Base-by-base conservation (phyloP, 2,797 vertebrate genomes). In the Tokudaia muenninki region DNA sequence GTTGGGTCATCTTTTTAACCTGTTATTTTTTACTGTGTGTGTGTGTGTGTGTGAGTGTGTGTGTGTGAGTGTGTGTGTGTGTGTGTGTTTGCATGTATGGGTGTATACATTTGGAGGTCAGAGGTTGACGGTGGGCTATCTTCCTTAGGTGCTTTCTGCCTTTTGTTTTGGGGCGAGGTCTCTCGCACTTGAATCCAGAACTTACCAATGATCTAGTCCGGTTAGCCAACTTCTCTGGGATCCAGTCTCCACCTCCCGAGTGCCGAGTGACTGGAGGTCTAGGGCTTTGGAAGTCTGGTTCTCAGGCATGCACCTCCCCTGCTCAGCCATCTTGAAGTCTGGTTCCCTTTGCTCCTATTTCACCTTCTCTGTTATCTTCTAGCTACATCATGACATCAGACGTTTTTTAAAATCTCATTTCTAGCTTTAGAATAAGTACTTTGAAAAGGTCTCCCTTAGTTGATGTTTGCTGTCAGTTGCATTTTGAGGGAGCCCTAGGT, bases 391-490 rank as follows among this genome's bases (percentile, higher is more conserved):
- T 44, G 59, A 13, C 41, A 67, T 22, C 41, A 50, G 82, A 17
- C 29, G 21, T 84, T 47, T 84, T 34, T 3, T 0, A 34, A 47
- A 34, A 5, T 47, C 37, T 67, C 47, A 16, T 86, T 47, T 65
- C 41, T 67, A 22, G 61, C 29, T 84, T 47, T 65, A 67, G 83
- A 57, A 7, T 57, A 57, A 87, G 67, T 41, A 26, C 14, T 91
- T 65, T 55, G 52, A 67, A 57, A 5, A 41, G 11, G 37, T 31
- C 22, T 24, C 74, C 37, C n/a, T 82, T 21, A 41, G 47, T 52
- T 91, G 52, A 37, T 84, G 37, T 78, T 95, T 94, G n/a, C 50
- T 75, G 0, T 52, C 82, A 37, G 67, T 55, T 93, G 94, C 82
- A 83, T 83, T 65, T 92, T 10, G 3, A 29, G 41, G 74, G 1